Base-by-base conservation (phyloP, 2,113 vertebrate species). In the Numenius arquata region DNA sequence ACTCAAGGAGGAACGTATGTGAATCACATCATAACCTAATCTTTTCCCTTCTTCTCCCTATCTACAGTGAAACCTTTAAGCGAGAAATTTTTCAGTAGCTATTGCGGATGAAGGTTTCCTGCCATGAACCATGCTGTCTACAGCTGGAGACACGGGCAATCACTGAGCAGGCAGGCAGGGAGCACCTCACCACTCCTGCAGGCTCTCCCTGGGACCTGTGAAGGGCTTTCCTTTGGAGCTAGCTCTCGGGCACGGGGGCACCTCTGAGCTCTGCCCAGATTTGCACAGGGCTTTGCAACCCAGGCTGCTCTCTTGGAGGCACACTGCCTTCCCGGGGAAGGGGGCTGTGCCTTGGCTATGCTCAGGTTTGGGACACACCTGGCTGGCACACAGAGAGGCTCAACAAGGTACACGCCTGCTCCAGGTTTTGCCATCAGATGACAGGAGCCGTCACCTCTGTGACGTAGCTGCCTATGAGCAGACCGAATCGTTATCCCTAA, bases 81-180 rank as follows among this genome's bases (percentile, higher is more conserved):
- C 1, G 3, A 79, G 71, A 53, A 16, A 3, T 15, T 59, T 58
- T 25, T 59, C 62, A 32, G 66, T 12, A 45, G 47, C 66, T 59
- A 2, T 29, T 13, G 12, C 3, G 2, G 4, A 12, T 15, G 56
- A 38, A 36, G 56, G 8, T 59, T 68, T 66, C 45, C 47, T 43
- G n/a, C 73, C 36, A 3, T 0, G 13, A 81, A 45, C 53, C 17
- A 43, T 21, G 5, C 20, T 17, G 19, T 19, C 23, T 29, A 1
- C 30, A 97, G 97, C 95, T 58, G 86, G 92, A 59, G 81, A 79
- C 79, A 82, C 61, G 67, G 79, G 52, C 91, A 88, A 82, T 87
- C 91, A 7, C 82, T 56, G 70, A 88, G 48, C 41, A 47, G 77
- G 38, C 41, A 52, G 15, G 48, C 41, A 61, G 73, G 66, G 41